Evolutionary conservation across 2,888 invertebrate species (phyloP).

Genomic region (Macrosoma leucophasiata): DNA sequence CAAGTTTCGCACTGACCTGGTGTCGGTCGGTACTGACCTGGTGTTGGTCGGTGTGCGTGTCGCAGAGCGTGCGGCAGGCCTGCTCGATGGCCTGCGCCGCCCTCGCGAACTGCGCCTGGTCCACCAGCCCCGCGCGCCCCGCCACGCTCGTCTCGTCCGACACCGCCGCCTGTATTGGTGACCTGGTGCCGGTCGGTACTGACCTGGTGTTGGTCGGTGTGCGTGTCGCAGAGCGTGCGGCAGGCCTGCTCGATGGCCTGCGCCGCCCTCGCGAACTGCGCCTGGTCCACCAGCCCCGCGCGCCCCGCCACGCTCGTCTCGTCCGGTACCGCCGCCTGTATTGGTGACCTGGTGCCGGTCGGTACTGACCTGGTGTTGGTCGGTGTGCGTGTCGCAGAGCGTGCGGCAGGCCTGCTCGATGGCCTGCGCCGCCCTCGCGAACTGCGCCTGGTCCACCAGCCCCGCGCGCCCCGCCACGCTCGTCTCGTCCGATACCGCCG

Average conservation of each 20-base stretch:
- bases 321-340: constrained; percentile 94
- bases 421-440: constrained; percentile 91
- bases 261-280: constrained; percentile 90
- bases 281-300: constrained; percentile 84
- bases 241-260: constrained; percentile 95
- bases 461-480: not conserved
- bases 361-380: constrained; percentile 82
- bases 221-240: constrained; percentile 81
- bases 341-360: too few species aligned
- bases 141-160: constrained; percentile 93
- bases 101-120: constrained; percentile 90
- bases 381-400: constrained; percentile 81
- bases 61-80: constrained; percentile 87
- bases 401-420: constrained; percentile 92
- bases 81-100: constrained; percentile 93
- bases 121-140: constrained; percentile 91
- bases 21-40: too few species aligned
- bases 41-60: constrained; percentile 83
- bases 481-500: constrained; percentile 91
- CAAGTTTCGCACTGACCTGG: too few species aligned
- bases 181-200: too few species aligned
- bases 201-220: constrained; percentile 84
- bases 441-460: constrained; percentile 90
- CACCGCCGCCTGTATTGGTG: constrained; percentile 91
- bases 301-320: constrained; percentile 43